phyloP scores from a whole-genome alignment of 2,113 vertebrate species.

The Hemichromis elongatus region DNA sequence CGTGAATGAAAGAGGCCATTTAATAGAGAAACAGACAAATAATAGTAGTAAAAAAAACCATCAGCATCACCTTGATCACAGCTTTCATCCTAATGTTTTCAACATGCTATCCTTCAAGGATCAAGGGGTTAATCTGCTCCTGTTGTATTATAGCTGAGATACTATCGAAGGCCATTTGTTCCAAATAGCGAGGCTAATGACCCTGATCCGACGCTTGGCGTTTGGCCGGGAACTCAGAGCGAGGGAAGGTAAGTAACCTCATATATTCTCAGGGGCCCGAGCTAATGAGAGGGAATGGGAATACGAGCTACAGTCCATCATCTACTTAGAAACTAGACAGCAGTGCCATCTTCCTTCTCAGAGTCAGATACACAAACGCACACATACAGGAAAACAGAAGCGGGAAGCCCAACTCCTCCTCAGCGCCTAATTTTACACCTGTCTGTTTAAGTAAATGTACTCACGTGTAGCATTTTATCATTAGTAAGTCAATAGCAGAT shows the following conservation, averaged over 20 bases:
- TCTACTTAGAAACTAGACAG: constrained; percentile 62
- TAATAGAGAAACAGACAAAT: neutral
- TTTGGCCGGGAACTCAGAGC: constrained; percentile 48
- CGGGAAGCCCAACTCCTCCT: constrained; percentile 14
- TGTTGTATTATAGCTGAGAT: constrained; percentile 64
- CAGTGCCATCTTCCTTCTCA: constrained; percentile 6
- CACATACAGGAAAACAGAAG: constrained; percentile 4
- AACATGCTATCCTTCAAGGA: constrained; percentile 41
- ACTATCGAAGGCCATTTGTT: constrained; percentile 73
- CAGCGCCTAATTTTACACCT: constrained; percentile 34
- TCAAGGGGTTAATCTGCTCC: constrained; percentile 66
- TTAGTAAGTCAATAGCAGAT: constrained; percentile 41
- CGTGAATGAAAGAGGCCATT: neutral
- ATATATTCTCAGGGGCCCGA: constrained; percentile 51
- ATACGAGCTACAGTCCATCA: constrained; percentile 56
- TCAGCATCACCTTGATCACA: neutral
- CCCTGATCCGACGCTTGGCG: constrained; percentile 53
- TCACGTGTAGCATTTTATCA: constrained; percentile 21
- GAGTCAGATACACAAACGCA: neutral
- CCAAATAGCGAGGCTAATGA: constrained; percentile 72
- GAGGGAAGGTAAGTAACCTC: constrained; percentile 63
- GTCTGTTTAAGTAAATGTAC: constrained; percentile 34
- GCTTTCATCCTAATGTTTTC: neutral
- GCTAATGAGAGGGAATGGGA: constrained; percentile 66
- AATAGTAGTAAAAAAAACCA: neutral